Conservation (phyloP, 2,888 invertebrate species). For the Hyposoter didymator region DNA sequence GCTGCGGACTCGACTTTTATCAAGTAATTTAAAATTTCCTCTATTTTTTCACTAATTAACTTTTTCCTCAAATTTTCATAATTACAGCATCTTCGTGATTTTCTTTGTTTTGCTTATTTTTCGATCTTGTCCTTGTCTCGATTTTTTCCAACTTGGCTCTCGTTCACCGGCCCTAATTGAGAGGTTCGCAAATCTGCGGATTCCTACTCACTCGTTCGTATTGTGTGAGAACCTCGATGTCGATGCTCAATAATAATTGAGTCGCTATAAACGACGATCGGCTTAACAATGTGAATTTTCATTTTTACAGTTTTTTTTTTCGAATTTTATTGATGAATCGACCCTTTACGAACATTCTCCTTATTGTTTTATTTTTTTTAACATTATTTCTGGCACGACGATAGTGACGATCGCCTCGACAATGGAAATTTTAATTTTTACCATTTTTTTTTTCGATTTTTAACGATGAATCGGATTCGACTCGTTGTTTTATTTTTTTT, state of each 20-base stretch:
- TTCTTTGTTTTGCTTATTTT: neutral
- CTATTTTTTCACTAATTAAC: neutral
- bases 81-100: neutral
- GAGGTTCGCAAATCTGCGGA: neutral
- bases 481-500: neutral
- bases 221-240: neutral
- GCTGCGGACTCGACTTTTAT: constrained; percentile 82
- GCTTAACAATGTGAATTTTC: neutral
- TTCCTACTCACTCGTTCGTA: neutral
- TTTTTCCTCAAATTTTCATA: neutral
- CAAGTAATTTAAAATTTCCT: constrained; percentile 74
- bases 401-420: too few relatives aligned
- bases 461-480: too few relatives aligned
- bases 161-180: neutral
- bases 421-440: too few relatives aligned
- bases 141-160: neutral
- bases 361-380: neutral
- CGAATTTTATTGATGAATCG: neutral
- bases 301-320: too few relatives aligned
- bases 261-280: neutral
- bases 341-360: too few relatives aligned
- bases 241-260: neutral
- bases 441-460: too few relatives aligned
- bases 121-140: too few relatives aligned
- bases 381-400: too few relatives aligned